A percentile compares a stretch with the other conserved stretches of the same genome.
phyloP scores from a whole-genome alignment of 2,888 invertebrate species.

The Keiferia lycopersicella region DNA sequence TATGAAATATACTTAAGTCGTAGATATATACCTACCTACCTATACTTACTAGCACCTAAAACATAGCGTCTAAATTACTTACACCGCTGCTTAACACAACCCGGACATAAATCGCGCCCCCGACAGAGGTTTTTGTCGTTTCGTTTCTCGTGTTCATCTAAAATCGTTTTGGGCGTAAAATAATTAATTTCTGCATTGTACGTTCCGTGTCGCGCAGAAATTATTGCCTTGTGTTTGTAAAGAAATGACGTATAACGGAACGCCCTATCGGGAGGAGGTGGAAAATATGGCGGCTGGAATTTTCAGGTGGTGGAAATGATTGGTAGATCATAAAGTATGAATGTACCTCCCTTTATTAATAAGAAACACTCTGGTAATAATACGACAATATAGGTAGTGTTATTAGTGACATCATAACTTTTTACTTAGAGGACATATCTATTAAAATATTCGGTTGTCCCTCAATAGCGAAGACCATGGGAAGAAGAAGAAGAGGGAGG shows the following conservation, averaged over 20 bases:
- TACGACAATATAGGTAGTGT: too few species aligned
- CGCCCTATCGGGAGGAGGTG: conserved; percentile 27
- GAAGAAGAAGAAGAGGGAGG: too few species aligned
- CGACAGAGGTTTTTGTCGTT: conserved; percentile 36
- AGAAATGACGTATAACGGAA: conserved; percentile 31
- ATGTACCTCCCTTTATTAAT: conserved; percentile 26
- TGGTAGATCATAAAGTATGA: neutral
- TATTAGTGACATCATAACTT: too few species aligned
- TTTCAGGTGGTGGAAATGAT: neutral
- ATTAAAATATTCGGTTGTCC: too few species aligned
- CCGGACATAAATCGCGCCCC: neutral
- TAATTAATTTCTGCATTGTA: conserved; percentile 63
- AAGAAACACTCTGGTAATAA: neutral
- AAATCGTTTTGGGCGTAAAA: conserved; percentile 48
- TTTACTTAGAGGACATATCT: too few species aligned
- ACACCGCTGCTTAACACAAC: neutral
- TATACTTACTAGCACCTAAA: neutral
- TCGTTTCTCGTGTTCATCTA: conserved; percentile 34
- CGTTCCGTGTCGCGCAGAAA: conserved; percentile 33
- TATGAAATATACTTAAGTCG: too few species aligned
- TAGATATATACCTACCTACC: neutral
- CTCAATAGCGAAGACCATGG: too few species aligned
- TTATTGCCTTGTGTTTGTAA: conserved; percentile 40
- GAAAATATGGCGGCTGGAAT: conserved; percentile 22
- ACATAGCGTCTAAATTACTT: neutral